These are phyloP conservation scores for Hirudo medicinalis DNA, from an alignment of 1,140 invertebrate species.

Conservation along the genomic window DNA sequence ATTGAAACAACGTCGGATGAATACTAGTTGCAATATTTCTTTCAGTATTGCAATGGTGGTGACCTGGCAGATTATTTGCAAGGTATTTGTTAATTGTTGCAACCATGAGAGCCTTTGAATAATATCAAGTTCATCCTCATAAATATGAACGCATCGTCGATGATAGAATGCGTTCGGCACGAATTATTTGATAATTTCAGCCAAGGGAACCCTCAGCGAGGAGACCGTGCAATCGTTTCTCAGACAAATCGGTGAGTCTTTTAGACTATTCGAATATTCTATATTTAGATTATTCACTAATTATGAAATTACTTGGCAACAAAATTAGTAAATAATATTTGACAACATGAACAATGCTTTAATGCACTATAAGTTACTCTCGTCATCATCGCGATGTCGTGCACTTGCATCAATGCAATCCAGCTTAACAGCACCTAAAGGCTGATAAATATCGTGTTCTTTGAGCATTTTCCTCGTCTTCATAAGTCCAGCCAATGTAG, in stretches of 20 bases:
- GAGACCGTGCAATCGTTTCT: slow-evolving; percentile 89
- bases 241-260: slow-evolving; percentile 65
- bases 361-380: too few relatives aligned
- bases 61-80: slow-evolving; percentile 93
- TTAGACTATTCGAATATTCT: not conserved
- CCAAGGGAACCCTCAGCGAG: slow-evolving; percentile 83
- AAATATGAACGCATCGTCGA: not conserved
- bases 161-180: not conserved
- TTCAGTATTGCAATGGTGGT: slow-evolving; percentile 92
- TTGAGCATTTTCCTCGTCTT: too few relatives aligned
- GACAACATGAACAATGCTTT: too few relatives aligned
- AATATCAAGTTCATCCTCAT: too few relatives aligned
- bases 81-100: slow-evolving; percentile 46
- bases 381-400: too few relatives aligned
- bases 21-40: slow-evolving; percentile 20
- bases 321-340: too few relatives aligned
- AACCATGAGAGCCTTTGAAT: too few relatives aligned
- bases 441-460: too few relatives aligned
- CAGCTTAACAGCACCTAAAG: too few relatives aligned
- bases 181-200: slow-evolving; percentile 36
- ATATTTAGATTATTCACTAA: not conserved
- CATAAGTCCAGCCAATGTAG: too few relatives aligned
- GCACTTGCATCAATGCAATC: too few relatives aligned
- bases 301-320: not conserved
- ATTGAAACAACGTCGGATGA: not conserved